Evolutionary conservation across 2,797 vertebrate species (phyloP).

Genomic region (Lagodon rhomboides): DNA sequence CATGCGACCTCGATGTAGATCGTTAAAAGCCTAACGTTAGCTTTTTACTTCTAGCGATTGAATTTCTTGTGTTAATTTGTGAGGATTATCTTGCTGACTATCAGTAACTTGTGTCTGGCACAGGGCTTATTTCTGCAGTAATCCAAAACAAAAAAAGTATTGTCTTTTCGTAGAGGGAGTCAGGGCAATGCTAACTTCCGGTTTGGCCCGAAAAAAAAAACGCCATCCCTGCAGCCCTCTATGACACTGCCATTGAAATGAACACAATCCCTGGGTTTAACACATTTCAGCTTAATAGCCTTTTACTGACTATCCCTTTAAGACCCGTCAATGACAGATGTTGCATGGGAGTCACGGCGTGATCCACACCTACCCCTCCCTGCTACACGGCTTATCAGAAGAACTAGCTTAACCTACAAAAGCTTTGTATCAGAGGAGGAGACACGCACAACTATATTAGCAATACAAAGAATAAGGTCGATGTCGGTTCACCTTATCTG

Average conservation of each 20-base stretch:
- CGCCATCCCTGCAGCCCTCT: no score
- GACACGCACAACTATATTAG: background rate
- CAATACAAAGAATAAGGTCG: background rate
- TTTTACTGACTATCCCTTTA: constrained; percentile 9
- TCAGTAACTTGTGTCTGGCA: no score
- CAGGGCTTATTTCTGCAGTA: no score
- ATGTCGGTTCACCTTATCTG: background rate
- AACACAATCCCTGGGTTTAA: background rate
- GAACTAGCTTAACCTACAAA: constrained; percentile 22
- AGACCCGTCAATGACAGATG: constrained; percentile 36
- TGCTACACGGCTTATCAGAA: constrained; percentile 26
- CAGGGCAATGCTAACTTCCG: no score
- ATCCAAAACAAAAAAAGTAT: no score
- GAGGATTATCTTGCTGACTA: no score
- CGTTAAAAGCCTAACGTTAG: no score
- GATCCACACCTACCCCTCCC: constrained; percentile 33
- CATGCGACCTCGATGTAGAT: no score
- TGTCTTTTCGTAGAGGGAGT: no score
- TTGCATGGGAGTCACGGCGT: constrained; percentile 15
- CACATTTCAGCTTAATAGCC: constrained; percentile 4
- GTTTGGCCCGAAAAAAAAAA: no score
- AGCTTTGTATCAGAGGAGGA: constrained; percentile 10
- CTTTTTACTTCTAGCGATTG: no score
- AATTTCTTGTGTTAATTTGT: no score
- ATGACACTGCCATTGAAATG: constrained; percentile 6